These are phyloP conservation scores for Agrenia bidenticulata DNA, from an alignment of 2,888 invertebrate species.

Conservation along the genomic window DNA sequence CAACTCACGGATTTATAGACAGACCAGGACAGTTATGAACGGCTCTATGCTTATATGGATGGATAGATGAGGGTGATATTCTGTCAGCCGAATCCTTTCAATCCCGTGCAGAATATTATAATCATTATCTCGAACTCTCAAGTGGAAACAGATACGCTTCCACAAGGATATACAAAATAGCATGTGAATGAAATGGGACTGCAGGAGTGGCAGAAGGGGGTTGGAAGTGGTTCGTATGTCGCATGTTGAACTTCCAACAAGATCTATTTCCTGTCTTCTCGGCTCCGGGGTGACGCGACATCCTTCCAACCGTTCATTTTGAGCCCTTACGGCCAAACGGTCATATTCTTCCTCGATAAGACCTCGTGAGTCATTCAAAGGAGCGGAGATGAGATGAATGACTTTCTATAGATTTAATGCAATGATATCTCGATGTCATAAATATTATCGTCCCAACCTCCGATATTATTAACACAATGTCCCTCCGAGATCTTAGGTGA, in stretches of 20 bases:
- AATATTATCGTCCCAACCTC: too few species aligned
- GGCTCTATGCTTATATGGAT: neutral
- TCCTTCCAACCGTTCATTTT: neutral
- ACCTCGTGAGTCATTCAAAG: too few species aligned
- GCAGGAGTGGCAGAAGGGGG: neutral
- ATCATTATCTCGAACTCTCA: constrained; percentile 19
- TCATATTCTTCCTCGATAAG: too few species aligned
- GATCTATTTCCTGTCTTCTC: constrained; percentile 19
- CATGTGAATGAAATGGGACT: neutral
- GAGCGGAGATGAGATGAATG: too few species aligned
- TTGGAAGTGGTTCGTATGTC: constrained; percentile 1
- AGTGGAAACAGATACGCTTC: constrained; percentile 18
- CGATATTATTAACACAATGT: too few species aligned
- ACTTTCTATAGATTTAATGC: too few species aligned
- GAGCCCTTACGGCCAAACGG: too few species aligned
- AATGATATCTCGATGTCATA: too few species aligned
- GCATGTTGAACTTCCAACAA: neutral
- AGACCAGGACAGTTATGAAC: neutral
- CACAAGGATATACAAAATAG: neutral
- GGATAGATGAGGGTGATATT: neutral
- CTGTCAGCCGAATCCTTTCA: constrained; percentile 14
- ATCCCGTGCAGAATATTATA: constrained; percentile 16
- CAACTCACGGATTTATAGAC: too few species aligned
- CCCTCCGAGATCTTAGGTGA: too few species aligned
- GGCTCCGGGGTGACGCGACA: constrained; percentile 18